Conservation (phyloP, 30 jellyfish, hydroid and myxozoan species). For the Hydractinia symbiolongicarpus region DNA sequence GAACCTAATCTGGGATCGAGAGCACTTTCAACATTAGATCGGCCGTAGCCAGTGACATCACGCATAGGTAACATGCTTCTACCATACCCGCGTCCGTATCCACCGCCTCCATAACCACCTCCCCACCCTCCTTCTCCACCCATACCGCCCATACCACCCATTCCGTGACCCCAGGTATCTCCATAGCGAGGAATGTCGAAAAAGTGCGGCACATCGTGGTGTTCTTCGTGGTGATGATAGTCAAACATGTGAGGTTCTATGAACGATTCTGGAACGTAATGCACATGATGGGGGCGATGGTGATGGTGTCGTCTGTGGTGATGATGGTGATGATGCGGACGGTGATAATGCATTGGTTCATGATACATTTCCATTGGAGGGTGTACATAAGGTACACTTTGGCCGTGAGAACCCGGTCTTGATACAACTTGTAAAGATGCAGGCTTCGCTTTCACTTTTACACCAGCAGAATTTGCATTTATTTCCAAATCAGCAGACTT, state of each 20-base stretch:
- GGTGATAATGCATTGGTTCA: conserved; percentile 61
- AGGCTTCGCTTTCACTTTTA: conserved; percentile 88
- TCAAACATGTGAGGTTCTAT: conserved; percentile 26
- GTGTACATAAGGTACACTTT: conserved; percentile 49
- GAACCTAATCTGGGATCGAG: conserved; percentile 63
- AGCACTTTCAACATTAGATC: conserved; percentile 79
- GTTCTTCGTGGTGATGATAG: conserved; percentile 30
- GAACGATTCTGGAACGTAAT: conserved; percentile 21
- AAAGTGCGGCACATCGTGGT: conserved; percentile 43
- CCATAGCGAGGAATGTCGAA: conserved; percentile 53
- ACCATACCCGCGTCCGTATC: conserved; percentile 18
- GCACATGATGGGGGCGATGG: conserved; percentile 34
- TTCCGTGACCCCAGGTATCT: conserved; percentile 51
- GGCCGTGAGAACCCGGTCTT: conserved; percentile 72
- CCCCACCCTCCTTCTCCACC: conserved; percentile 18
- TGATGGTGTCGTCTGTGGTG: conserved; percentile 49
- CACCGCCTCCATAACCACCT: conserved; percentile 12
- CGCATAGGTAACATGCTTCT: background rate
- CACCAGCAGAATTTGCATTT: conserved; percentile 97
- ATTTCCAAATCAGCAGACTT: conserved; percentile 87
- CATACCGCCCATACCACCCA: conserved; percentile 11
- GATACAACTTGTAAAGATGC: conserved; percentile 94
- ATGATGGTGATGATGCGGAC: conserved; percentile 79
- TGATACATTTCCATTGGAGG: conserved; percentile 67
- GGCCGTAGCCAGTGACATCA: conserved; percentile 43